Evolutionary conservation across 1,140 invertebrate species (phyloP).

Genomic region (Megalopta genalis): DNA sequence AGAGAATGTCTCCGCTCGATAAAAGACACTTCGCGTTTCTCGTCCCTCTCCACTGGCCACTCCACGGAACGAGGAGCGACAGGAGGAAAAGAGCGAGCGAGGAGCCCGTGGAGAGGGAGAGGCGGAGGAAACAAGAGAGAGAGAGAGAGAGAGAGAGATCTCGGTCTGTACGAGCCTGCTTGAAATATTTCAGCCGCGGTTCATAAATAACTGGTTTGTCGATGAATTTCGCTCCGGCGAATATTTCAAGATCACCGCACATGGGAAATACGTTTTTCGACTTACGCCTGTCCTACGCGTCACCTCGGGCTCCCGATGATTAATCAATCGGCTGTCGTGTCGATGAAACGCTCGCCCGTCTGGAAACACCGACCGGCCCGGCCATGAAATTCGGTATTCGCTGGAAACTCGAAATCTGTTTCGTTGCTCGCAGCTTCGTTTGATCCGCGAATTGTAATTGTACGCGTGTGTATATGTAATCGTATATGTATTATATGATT

Average conservation of each 20-base stretch:
- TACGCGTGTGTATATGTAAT: no score
- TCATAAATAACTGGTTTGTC: constrained; percentile 36
- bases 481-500: no score
- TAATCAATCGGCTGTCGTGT: not conserved
- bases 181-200: constrained; percentile 32
- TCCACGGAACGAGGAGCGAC: not conserved
- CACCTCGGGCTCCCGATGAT: not conserved
- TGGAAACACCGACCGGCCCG: no score
- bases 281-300: not conserved
- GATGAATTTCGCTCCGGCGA: constrained; percentile 26
- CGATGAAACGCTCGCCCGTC: no score
- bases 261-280: constrained; percentile 9
- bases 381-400: no score
- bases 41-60: not conserved
- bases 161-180: not conserved
- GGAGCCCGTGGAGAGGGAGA: not conserved
- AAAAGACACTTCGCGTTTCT: constrained; percentile 34
- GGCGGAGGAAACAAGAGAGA: not conserved
- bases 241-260: constrained; percentile 4
- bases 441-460: no score
- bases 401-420: no score
- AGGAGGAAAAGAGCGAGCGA: not conserved
- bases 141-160: not conserved
- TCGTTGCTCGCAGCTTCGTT: no score
- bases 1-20: constrained; percentile 35